These are phyloP conservation scores for Spea bombifrons DNA, from an alignment of 2,113 vertebrate genomes.

Conservation along the genomic window DNA sequence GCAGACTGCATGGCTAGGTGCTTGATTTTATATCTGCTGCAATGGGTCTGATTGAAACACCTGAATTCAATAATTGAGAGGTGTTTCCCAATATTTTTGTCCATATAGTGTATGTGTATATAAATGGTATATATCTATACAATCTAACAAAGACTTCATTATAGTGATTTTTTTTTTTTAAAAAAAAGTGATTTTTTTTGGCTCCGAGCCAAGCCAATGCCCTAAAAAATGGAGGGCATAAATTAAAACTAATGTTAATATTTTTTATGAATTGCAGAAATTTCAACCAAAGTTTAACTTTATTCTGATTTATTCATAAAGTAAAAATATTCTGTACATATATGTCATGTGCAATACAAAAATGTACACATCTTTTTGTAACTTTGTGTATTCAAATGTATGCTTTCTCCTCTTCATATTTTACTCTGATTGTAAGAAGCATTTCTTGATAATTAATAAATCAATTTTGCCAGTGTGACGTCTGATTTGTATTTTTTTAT, in stretches of 20 bases:
- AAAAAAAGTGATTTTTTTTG: no score
- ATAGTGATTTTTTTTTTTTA: no score
- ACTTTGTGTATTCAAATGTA: conserved; percentile 29
- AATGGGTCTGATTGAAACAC: no score
- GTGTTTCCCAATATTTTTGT: no score
- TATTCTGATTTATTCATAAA: not conserved
- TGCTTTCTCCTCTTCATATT: conserved; percentile 13
- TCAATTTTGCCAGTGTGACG: conserved; percentile 6
- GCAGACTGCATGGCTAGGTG: no score
- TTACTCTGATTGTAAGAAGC: conserved; percentile 11
- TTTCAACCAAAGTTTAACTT: not conserved
- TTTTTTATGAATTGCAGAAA: not conserved
- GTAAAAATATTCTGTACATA: not conserved
- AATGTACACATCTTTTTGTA: conserved; percentile 1
- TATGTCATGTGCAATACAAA: not conserved
- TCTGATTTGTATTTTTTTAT: conserved; percentile 11
- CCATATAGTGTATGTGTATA: no score
- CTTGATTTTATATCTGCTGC: no score
- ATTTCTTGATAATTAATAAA: conserved; percentile 39
- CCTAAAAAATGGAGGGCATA: no score
- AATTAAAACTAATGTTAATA: not conserved
- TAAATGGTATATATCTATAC: no score
- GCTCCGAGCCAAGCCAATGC: no score
- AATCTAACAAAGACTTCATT: no score
- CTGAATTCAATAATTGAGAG: no score